Percentiles rank a stretch among this genome's conserved stretches.
Conservation (phyloP, 2,797 vertebrate species). For the Antrozous pallidus region DNA sequence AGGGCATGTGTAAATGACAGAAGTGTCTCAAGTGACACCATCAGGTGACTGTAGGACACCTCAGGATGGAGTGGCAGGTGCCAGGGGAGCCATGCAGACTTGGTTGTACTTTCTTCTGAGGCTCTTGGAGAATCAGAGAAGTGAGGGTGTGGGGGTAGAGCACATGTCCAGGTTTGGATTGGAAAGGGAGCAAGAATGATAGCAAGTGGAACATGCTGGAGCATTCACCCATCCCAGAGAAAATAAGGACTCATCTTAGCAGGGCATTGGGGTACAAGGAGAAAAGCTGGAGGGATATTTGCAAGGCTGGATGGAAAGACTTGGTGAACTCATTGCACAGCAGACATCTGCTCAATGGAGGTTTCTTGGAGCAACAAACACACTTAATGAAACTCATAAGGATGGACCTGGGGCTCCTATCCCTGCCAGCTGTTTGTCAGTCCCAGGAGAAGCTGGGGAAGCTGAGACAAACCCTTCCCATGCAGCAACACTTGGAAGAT, state of each 20-base stretch:
- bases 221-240: not conserved
- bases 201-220: not conserved
- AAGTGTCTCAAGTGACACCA: accelerated
- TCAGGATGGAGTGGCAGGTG: accelerated
- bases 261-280: not conserved
- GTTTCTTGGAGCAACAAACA: not conserved
- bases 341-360: not conserved
- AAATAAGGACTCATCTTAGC: not conserved
- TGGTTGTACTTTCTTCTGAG: not conserved
- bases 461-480: not conserved
- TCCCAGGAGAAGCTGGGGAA: not conserved
- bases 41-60: accelerated
- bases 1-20: not conserved
- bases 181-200: not conserved
- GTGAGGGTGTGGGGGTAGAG: accelerated
- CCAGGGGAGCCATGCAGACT: not conserved
- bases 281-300: not conserved
- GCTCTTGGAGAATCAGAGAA: not conserved
- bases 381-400: not conserved
- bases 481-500: not conserved
- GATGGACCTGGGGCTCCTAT: not conserved
- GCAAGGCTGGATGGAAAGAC: not conserved
- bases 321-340: not conserved
- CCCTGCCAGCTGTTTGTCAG: not conserved
- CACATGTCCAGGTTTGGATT: not conserved